These are phyloP conservation scores for Eremobia ochroleuca DNA, from an alignment of 2,888 invertebrate species.

Conservation along the genomic window DNA sequence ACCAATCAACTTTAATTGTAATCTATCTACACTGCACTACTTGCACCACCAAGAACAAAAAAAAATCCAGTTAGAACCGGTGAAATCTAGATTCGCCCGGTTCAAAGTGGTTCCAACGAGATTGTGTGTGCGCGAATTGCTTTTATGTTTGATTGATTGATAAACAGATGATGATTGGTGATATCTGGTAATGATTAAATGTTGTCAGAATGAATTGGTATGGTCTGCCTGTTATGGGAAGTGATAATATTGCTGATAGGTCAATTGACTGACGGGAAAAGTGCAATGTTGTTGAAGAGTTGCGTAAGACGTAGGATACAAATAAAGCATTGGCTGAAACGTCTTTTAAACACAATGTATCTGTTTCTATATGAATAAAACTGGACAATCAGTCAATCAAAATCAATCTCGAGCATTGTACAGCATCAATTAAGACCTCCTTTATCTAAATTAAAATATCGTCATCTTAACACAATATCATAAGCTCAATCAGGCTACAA, in stretches of 20 bases:
- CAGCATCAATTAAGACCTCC: slow-evolving; percentile 13
- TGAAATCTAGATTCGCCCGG: slow-evolving; percentile 27
- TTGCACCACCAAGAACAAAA: slow-evolving; percentile 43
- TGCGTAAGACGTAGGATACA: background rate
- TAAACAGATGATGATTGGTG: slow-evolving; percentile 48
- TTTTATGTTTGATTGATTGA: slow-evolving; percentile 55
- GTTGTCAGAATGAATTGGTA: slow-evolving; percentile 47
- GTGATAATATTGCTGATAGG: slow-evolving; percentile 15
- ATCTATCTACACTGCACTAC: slow-evolving; percentile 47
- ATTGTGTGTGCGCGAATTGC: slow-evolving; percentile 28
- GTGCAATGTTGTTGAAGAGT: slow-evolving; percentile 22
- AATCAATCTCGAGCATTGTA: background rate
- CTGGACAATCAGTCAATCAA: background rate
- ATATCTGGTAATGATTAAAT: slow-evolving; percentile 46
- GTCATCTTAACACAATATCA: slow-evolving; percentile 1
- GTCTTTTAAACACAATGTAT: background rate
- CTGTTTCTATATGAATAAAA: background rate
- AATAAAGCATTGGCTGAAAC: background rate
- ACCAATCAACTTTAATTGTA: slow-evolving; percentile 77
- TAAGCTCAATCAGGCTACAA: background rate
- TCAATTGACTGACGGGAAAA: slow-evolving; percentile 32
- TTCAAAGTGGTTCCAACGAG: slow-evolving; percentile 14
- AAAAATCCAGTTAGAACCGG: slow-evolving; percentile 13
- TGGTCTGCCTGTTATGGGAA: slow-evolving; percentile 13
- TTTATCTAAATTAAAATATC: slow-evolving; percentile 20